Evolutionary conservation across 2,888 invertebrate species (phyloP).

Genomic region (Caenorhabditis sp.): DNA sequence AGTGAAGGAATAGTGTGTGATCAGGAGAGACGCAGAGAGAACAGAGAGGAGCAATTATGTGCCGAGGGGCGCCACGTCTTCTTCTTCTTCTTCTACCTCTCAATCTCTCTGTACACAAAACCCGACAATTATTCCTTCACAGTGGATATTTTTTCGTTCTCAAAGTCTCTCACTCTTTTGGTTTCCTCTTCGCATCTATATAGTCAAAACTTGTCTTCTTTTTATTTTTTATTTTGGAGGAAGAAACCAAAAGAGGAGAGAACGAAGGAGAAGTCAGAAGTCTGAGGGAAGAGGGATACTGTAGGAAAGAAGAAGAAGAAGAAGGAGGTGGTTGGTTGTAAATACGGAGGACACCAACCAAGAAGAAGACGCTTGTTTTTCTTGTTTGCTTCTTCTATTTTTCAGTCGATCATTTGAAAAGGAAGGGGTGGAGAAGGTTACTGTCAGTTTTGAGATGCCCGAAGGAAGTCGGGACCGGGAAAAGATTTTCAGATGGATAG

Average conservation of each 20-base stretch:
- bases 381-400: constrained; percentile 16
- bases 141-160: constrained; percentile 17
- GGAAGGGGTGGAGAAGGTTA: background rate
- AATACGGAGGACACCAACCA: constrained; percentile 50
- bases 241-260: constrained; percentile 29
- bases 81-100: constrained; percentile 25
- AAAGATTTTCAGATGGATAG: too few relatives aligned
- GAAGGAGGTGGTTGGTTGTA: constrained; percentile 41
- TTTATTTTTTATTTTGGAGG: constrained; percentile 40
- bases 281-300: constrained; percentile 23
- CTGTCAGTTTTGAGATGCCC: background rate
- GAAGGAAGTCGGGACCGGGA: too few relatives aligned
- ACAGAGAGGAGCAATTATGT: constrained; percentile 59
- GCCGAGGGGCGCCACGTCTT: constrained; percentile 43
- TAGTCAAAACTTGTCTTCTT: constrained; percentile 62
- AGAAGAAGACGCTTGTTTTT: constrained; percentile 43
- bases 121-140: constrained; percentile 66
- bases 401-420: constrained; percentile 16
- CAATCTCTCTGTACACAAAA: constrained; percentile 31
- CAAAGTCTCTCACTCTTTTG: constrained; percentile 18
- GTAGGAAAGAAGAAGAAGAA: constrained; percentile 15
- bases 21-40: constrained; percentile 15
- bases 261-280: constrained; percentile 19
- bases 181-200: constrained; percentile 43
- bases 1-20: constrained; percentile 40